A percentile compares a stretch with the other conserved stretches of the same genome.
Evolutionary conservation across 2,113 vertebrate species (phyloP).

Genomic region (Tachycineta bicolor): DNA sequence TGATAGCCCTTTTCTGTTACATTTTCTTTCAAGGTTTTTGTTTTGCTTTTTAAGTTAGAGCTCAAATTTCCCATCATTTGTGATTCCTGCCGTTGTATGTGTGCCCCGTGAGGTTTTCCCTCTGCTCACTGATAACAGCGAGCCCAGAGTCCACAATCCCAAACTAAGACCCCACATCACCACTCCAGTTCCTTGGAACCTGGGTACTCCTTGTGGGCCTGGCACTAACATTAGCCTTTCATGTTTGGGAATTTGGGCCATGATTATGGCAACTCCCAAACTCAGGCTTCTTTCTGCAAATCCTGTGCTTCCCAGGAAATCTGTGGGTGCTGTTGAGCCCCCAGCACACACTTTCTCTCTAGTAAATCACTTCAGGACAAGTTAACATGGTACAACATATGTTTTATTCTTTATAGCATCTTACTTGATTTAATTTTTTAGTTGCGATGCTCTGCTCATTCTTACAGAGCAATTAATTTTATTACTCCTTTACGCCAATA

Average conservation of each 20-base stretch:
- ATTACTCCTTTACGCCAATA: not conserved
- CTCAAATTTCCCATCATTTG: not conserved
- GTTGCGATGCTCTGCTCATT: not conserved
- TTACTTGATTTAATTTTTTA: not conserved
- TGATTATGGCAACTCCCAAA: not conserved
- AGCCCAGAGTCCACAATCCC: not conserved
- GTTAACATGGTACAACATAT: fast-evolving
- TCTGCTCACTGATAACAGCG: not conserved
- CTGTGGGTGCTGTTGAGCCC: not conserved
- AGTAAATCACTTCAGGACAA: not conserved
- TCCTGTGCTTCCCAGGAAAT: not conserved
- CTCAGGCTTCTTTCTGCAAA: not conserved
- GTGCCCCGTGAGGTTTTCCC: not conserved
- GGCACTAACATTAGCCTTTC: not conserved
- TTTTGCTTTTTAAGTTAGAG: not conserved
- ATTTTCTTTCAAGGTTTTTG: not conserved
- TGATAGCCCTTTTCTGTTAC: not conserved
- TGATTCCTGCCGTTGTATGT: not conserved
- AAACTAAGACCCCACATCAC: not conserved
- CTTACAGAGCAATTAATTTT: not conserved
- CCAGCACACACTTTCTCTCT: not conserved
- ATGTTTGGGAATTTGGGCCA: not conserved
- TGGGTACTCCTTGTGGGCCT: not conserved
- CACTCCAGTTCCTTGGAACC: not conserved
- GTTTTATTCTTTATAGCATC: not conserved